These are phyloP conservation scores for Harpagifer antarcticus DNA, from an alignment of 2,797 vertebrate species.

Conservation along the genomic window DNA sequence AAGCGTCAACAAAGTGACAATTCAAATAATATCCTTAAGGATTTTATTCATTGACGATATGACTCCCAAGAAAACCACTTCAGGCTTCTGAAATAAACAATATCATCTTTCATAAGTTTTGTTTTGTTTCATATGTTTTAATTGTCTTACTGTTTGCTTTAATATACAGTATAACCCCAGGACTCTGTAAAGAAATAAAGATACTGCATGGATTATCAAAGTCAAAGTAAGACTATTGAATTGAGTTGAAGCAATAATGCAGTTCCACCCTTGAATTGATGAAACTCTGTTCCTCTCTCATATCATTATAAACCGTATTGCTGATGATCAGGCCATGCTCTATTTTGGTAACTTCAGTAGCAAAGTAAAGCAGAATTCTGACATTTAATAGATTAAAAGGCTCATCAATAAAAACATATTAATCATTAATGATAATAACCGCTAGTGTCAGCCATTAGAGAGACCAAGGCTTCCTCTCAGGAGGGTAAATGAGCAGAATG, in stretches of 20 bases:
- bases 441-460: background rate
- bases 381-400: constrained; percentile 3
- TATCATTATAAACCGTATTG: background rate
- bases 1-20: constrained; percentile 8
- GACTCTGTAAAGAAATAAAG: background rate
- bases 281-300: background rate
- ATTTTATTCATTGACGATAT: background rate
- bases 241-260: background rate
- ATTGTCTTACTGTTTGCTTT: background rate
- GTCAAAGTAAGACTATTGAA: background rate
- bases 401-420: background rate
- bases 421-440: background rate
- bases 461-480: background rate
- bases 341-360: background rate
- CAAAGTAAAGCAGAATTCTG: background rate
- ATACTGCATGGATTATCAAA: background rate
- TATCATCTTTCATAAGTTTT: background rate
- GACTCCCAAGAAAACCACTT: background rate
- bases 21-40: background rate
- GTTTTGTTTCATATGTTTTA: background rate
- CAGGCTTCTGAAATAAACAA: background rate
- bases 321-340: background rate
- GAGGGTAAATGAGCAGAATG: constrained; percentile 16
- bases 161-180: background rate
- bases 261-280: background rate